A percentile compares a stretch with the other conserved stretches of the same genome.
Evolutionary conservation across 2,797 vertebrate genomes (phyloP).

Genomic region (Gambusia yucatana): DNA sequence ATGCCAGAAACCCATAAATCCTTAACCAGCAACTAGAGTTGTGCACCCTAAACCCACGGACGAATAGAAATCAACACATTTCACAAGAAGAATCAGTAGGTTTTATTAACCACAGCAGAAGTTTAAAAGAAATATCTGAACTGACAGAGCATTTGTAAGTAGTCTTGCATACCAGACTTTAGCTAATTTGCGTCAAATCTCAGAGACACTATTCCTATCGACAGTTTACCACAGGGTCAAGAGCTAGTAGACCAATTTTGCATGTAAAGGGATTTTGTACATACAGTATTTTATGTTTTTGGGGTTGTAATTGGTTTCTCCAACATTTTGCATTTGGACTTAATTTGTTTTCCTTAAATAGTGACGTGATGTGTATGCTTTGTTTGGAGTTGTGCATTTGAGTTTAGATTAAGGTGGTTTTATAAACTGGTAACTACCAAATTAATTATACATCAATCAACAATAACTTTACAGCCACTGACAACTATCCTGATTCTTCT

Average conservation of each 20-base stretch:
- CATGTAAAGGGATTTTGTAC: not conserved
- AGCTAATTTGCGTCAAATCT: not conserved
- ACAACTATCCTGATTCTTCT: no score
- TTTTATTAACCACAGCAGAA: not conserved
- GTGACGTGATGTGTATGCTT: no score
- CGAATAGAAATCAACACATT: not conserved
- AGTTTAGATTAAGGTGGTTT: not conserved
- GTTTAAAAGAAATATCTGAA: not conserved
- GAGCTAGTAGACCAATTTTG: no score
- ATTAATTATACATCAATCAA: not conserved
- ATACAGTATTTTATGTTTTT: not conserved
- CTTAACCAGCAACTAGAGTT: not conserved
- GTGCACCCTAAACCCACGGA: not conserved
- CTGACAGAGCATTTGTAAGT: not conserved
- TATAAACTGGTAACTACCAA: not conserved
- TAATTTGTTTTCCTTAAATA: no score
- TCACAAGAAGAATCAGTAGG: not conserved
- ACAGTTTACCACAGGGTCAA: no score
- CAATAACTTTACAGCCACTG: not conserved
- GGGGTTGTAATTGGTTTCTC: not conserved
- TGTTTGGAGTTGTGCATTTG: not conserved
- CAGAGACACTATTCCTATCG: not conserved
- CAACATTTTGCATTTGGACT: no score
- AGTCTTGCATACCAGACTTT: not conserved
- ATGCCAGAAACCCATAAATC: constrained; percentile 35